A percentile compares a stretch with the other conserved stretches of the same genome.
phyloP scores from a whole-genome alignment of 2,113 vertebrate genomes.

The Nesoenas mayeri region DNA sequence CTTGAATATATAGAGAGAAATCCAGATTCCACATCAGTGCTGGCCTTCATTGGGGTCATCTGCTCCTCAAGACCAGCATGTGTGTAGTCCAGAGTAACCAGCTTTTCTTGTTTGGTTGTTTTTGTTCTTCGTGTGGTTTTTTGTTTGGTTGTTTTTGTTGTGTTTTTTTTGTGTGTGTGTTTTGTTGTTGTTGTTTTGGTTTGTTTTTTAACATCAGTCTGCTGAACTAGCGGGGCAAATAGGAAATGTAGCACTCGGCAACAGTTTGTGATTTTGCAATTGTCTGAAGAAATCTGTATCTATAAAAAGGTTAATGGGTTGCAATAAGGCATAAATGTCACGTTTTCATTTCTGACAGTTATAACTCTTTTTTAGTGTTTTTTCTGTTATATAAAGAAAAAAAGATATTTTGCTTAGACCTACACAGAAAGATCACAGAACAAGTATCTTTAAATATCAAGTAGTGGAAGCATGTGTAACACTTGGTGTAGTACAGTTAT shows the following conservation, averaged over 20 bases:
- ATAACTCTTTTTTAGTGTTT: neutral
- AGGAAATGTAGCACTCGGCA: neutral
- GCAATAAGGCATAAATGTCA: neutral
- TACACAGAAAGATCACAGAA: neutral
- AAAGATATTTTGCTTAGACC: neutral
- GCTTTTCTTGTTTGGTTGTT: neutral
- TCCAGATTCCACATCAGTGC: neutral
- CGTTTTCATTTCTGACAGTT: neutral
- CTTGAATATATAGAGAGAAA: neutral
- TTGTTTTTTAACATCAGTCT: neutral
- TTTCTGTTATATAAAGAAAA: neutral
- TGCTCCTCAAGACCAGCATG: neutral
- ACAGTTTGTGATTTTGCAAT: neutral
- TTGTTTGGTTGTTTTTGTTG: too few species aligned
- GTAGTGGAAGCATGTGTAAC: neutral
- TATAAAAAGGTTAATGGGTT: neutral
- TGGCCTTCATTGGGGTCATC: neutral
- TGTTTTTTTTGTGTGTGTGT: too few species aligned
- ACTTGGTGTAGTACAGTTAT: neutral
- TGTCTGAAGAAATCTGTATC: neutral
- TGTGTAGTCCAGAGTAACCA: neutral
- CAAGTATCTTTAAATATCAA: neutral
- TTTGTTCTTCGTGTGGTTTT: too few species aligned
- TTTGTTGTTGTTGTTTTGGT: too few species aligned
- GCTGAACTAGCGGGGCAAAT: neutral